Evolutionary conservation across 2,888 invertebrate genomes (phyloP), one percentile per base, ranked within the genome.

Genomic region (Strigamia crassipes): DNA sequence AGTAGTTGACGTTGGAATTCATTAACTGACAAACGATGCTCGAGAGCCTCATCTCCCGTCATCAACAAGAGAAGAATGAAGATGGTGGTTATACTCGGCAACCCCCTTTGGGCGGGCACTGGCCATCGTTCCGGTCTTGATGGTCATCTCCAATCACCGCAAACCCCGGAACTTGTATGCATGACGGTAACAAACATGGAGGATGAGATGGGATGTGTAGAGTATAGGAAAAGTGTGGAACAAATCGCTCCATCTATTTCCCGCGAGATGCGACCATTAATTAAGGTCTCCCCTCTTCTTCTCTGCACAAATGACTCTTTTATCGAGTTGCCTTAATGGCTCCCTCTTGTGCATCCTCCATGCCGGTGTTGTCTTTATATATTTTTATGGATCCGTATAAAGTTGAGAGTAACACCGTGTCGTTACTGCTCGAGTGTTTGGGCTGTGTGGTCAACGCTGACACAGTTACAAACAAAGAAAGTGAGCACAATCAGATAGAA

Each of bases 231-330:
- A 61, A 61, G 61, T 61, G 61, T 61, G 61, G 61, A 61, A 61
- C 61, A 61, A 61, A 61, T 61, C 61, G 61, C 61, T 61, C 61
- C 61, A 61, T 61, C 61, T 61, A 61, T 61, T 61, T 18, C 61
- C 61, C 61, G 61, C 61, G 61, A 61, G 61, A 61, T 61, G 61
- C 61, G 61, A 61, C 61, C 61, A 61, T 61, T 61, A 61, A 61
- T 61, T 61, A 61, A 61, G 61, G 61, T 23, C 61, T 61, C 61
- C 23, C 51, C 18, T 61, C 61, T 61, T 61, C 61, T 61, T 61
- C 61, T 61, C 61, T n/a, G 61, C 61, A 61, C 61, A 61, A 61
- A 61, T 61, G 61, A 61, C 61, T 61, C 61, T 61, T 61, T 61
- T 61, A 61, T 61, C 61, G 61, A 61, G 61, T 61, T 61, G 61